Conservation (phyloP, 2,113 vertebrate genomes). For the Cnemophilus loriae region DNA sequence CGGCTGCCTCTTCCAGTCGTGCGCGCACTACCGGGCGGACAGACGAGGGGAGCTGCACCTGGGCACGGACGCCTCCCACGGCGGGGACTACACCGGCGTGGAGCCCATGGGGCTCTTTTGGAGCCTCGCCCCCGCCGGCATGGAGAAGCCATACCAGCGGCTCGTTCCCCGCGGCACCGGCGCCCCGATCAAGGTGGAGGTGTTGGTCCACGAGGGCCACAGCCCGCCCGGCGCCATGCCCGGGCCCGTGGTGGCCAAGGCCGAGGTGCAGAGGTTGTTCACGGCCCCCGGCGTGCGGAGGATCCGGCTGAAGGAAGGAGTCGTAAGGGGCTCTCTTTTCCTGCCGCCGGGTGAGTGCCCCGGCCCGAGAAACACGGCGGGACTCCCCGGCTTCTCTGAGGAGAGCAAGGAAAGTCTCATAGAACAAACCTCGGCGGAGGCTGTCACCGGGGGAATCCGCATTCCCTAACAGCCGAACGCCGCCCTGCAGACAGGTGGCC, state of each 20-base stretch:
- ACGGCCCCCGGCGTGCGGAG: constrained; percentile 39
- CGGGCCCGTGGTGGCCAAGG: constrained; percentile 42
- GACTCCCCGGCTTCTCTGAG: not conserved
- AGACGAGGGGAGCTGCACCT: constrained; percentile 25
- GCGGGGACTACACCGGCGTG: constrained; percentile 61
- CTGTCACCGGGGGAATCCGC: fast-evolving
- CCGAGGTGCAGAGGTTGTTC: constrained; percentile 43
- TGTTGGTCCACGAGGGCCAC: constrained; percentile 48
- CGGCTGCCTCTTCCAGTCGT: constrained; percentile 58
- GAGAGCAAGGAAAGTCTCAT: not conserved
- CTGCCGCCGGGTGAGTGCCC: constrained; percentile 57
- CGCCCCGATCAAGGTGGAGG: constrained; percentile 52
- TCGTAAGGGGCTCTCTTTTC: constrained; percentile 59
- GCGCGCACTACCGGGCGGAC: constrained; percentile 60
- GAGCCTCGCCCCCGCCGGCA: constrained; percentile 59
- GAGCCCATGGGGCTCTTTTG: constrained; percentile 70
- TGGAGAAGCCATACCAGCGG: constrained; percentile 55
- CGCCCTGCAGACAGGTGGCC: not conserved
- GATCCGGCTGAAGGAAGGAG: constrained; percentile 54
- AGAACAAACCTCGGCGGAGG: not conserved
- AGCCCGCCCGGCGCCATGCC: not conserved
- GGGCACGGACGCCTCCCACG: constrained; percentile 22
- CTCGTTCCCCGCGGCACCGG: constrained; percentile 13
- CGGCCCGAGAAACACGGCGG: not conserved
- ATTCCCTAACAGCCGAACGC: fast-evolving